These are phyloP conservation scores for Drosophila prostipennis DNA, from an alignment of 2,888 invertebrate genomes.

Conservation along the genomic window DNA sequence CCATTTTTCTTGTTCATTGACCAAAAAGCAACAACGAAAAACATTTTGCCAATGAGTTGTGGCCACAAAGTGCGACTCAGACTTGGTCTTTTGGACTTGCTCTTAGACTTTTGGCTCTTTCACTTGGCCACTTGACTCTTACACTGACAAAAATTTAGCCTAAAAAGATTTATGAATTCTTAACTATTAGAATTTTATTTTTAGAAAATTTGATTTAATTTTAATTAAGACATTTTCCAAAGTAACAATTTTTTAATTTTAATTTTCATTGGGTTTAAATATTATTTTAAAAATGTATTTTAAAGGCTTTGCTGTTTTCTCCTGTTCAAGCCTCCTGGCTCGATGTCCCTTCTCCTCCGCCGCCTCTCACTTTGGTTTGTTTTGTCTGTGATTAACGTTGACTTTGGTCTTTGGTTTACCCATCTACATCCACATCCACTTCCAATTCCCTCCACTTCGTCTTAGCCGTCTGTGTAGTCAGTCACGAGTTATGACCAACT, in stretches of 20 bases:
- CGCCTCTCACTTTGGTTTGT: constrained; percentile 36
- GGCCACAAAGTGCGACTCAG: constrained; percentile 44
- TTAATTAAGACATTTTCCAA: no score
- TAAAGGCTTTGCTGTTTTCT: background rate
- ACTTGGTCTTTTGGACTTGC: constrained; percentile 23
- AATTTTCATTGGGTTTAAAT: no score
- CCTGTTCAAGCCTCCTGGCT: background rate
- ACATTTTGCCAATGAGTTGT: constrained; percentile 47
- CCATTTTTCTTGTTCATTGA: constrained; percentile 80
- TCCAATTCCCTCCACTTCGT: background rate
- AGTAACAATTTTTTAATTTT: no score
- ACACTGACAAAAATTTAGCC: background rate
- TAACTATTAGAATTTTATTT: no score
- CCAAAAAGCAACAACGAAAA: constrained; percentile 58
- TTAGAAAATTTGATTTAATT: no score
- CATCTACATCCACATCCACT: constrained; percentile 3
- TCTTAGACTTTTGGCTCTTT: constrained; percentile 52
- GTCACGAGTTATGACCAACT: constrained; percentile 66
- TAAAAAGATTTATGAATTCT: no score
- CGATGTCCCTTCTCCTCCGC: background rate
- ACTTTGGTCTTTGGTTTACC: constrained; percentile 13
- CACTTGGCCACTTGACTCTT: constrained; percentile 50
- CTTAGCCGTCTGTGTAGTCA: constrained; percentile 42
- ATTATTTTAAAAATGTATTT: background rate
- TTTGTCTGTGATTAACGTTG: constrained; percentile 72